phyloP scores from a whole-genome alignment of 2,113 vertebrate genomes.

The Perccottus glenii region DNA sequence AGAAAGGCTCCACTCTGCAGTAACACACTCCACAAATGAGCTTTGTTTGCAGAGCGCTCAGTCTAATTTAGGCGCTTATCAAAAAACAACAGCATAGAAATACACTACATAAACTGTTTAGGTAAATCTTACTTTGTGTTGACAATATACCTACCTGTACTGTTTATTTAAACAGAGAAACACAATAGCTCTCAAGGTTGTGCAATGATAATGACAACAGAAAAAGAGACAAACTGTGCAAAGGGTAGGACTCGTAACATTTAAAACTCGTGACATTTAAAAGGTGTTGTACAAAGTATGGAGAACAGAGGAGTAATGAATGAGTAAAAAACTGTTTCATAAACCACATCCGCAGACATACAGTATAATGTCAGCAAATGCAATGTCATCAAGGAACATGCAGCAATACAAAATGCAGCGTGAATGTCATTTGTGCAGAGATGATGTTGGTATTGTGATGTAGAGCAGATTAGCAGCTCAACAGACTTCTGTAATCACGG shows the following conservation, averaged over 20 bases:
- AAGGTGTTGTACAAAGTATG: no score
- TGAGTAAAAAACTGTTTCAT: no score
- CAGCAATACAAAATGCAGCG: no score
- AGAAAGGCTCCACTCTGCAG: conserved; percentile 12
- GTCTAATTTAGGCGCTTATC: conserved; percentile 40
- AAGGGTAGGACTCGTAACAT: no score
- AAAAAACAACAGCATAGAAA: conserved; percentile 21
- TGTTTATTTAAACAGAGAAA: background rate
- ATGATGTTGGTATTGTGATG: conserved; percentile 44
- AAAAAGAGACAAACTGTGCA: no score
- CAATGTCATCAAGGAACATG: no score
- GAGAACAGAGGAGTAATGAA: no score
- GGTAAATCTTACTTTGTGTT: background rate
- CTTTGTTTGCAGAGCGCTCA: conserved; percentile 49
- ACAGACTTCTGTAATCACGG: conserved; percentile 53
- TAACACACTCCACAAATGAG: conserved; percentile 26
- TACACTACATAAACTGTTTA: background rate
- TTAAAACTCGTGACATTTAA: no score
- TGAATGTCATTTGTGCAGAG: background rate
- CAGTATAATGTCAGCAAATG: no score
- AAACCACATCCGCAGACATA: no score
- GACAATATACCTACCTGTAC: background rate
- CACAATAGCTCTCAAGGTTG: background rate
- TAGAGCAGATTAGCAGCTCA: conserved; percentile 61
- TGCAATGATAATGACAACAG: background rate